Percentiles rank a stretch among this genome's conserved stretches.
Conservation (phyloP, 2,113 vertebrate species). For the Bucco capensis region DNA sequence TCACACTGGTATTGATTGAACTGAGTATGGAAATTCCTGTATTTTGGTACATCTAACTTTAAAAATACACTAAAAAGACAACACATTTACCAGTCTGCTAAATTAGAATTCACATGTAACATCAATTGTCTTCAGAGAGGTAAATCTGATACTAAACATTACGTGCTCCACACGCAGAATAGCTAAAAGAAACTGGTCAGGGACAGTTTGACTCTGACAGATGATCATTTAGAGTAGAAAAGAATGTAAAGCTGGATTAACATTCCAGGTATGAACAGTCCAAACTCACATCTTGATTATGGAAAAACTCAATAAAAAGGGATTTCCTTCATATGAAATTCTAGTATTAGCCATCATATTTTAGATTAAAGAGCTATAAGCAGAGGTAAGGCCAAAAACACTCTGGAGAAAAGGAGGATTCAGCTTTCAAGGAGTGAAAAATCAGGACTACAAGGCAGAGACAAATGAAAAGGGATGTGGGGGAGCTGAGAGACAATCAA, state of each 20-base stretch:
- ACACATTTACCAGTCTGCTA: background rate
- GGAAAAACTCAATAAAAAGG: background rate
- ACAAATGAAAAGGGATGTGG: background rate
- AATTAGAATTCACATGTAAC: background rate
- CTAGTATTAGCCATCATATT: background rate
- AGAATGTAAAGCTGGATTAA: background rate
- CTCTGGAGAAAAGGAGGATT: background rate
- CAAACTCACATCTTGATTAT: background rate
- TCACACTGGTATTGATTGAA: background rate
- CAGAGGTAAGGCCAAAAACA: background rate
- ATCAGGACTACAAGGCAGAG: background rate
- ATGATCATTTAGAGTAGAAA: background rate
- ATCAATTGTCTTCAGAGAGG: background rate
- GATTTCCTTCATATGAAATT: background rate
- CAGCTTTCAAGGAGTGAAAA: background rate
- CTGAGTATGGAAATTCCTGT: background rate
- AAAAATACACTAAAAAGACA: background rate
- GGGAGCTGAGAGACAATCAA: background rate
- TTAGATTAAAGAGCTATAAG: background rate
- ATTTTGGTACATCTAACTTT: background rate
- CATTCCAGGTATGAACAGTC: background rate
- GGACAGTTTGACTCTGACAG: background rate
- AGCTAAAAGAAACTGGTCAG: background rate
- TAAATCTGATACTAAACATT: background rate
- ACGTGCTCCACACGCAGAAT: background rate